Evolutionary conservation across 1,140 invertebrate species (phyloP), one percentile per base, ranked within the genome.

Genomic region (Drosophila sp.): DNA sequence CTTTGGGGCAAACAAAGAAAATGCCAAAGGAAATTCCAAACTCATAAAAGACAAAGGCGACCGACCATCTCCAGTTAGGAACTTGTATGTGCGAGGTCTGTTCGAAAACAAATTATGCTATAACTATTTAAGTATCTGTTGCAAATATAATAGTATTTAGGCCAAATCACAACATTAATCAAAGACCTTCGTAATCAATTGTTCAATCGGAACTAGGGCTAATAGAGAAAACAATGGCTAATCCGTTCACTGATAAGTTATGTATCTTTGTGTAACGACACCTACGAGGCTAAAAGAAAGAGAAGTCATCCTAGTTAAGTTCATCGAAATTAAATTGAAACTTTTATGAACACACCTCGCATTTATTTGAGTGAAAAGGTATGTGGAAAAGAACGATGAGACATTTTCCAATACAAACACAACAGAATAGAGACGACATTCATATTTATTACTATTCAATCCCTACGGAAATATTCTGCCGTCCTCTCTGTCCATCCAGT

Each of bases 371-470:
- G 44, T 50, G 44, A 50, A 50, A 50, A 27, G 44, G 23, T 50
- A 50, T n/a, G 29, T 32, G 11, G 29, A 80, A 66, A 72, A 83
- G 71, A 83, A 76, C 78, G 70, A 82, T 72, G 68, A 50, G 60
- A 57, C 54, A 55, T 72, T 62, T 68, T 47, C 70, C 60, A 58
- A 44, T 38, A 50, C 40, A 70, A 50, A 57, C 30, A 60, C 33
- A 40, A 23, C 25, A 55, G 33, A 54, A 65, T 50, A 50, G 5
- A 50, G 44, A 50, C 44, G 44, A 50, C 44, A 50, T 50, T 50
- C 44, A 50, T 50, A 50, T 50, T 50, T 50, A 50, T 50, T 50
- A 50, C 44, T 25, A 50, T 50, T 27, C 23, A 50, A 50, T 50
- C 44, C 44, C 44, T 27, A 50, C 25, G 44, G 56, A 58, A 58